Percentiles rank a stretch among this genome's conserved stretches.
These are phyloP conservation scores for Montipora capricornis DNA, from an alignment of 64 coral and sea anemone genomes.

Conservation along the genomic window DNA sequence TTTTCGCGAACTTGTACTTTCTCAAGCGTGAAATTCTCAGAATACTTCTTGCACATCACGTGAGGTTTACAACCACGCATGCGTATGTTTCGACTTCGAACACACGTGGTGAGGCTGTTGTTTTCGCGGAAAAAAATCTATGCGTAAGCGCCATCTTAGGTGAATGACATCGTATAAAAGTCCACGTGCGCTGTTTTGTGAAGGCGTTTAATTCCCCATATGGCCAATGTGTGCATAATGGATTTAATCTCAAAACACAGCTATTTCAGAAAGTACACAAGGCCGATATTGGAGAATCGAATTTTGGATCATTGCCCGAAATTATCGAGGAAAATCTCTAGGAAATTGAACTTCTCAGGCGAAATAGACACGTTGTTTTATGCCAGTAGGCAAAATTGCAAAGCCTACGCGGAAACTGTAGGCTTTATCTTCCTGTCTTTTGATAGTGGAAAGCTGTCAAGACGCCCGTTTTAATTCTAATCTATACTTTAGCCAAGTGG, in stretches of 20 bases:
- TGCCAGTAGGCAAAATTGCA: neutral
- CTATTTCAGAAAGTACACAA: conserved; percentile 30
- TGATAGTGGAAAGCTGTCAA: neutral
- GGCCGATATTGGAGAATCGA: conserved; percentile 10
- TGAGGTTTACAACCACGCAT: conserved; percentile 6
- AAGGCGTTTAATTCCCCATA: conserved; percentile 23
- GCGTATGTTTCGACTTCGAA: neutral
- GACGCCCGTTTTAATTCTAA: neutral
- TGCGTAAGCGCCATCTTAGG: neutral
- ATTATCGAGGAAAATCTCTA: conserved; percentile 37
- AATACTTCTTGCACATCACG: conserved; percentile 35
- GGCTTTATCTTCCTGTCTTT: conserved; percentile 24
- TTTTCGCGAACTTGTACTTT: neutral
- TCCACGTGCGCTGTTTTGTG: conserved; percentile 44
- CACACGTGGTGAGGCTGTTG: conserved; percentile 38
- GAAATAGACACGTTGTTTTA: neutral
- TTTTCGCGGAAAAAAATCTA: conserved; percentile 48
- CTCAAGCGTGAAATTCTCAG: conserved; percentile 30
- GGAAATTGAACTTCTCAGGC: neutral
- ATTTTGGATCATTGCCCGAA: conserved; percentile 42
- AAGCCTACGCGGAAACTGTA: conserved; percentile 41
- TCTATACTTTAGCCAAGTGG: neutral
- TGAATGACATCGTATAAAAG: conserved; percentile 52
- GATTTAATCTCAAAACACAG: conserved; percentile 40
- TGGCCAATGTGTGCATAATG: conserved; percentile 46